These are phyloP conservation scores for Oryzias sinensis DNA, from an alignment of 2,797 vertebrate species.

Conservation along the genomic window DNA sequence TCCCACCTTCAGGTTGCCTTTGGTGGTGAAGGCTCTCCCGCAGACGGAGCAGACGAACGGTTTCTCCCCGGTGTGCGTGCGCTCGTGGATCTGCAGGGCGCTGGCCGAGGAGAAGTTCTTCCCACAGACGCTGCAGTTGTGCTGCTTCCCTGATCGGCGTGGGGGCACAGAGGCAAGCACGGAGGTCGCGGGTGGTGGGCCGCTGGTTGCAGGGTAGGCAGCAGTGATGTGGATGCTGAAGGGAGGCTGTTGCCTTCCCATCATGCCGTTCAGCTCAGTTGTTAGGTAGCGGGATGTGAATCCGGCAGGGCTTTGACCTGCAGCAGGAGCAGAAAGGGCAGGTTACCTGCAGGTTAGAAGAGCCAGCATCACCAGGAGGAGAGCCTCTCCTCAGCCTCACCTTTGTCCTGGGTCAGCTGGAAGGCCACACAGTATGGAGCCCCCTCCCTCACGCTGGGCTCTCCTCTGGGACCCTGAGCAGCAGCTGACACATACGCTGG, in stretches of 20 bases:
- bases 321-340: constrained; percentile 54
- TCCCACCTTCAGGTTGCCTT: constrained; percentile 97
- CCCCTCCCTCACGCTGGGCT: constrained; percentile 86
- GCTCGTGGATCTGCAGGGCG: constrained; percentile 97
- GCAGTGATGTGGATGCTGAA: constrained; percentile 84
- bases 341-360: background rate
- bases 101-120: constrained; percentile 99
- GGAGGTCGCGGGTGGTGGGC: constrained; percentile 83
- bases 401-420: constrained; percentile 87
- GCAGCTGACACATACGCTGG: constrained; percentile 76
- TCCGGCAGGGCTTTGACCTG: constrained; percentile 82
- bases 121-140: constrained; percentile 94
- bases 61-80: constrained; percentile 98
- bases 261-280: constrained; percentile 85
- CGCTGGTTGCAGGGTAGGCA: constrained; percentile 78
- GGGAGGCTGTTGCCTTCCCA: constrained; percentile 81
- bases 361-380: constrained; percentile 9
- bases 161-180: constrained; percentile 86
- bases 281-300: constrained; percentile 83
- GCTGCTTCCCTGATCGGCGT: constrained; percentile 91
- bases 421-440: constrained; percentile 85
- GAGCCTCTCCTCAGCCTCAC: constrained; percentile 84
- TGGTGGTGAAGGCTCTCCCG: constrained; percentile 96
- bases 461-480: constrained; percentile 84
- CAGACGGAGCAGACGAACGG: constrained; percentile 97